Conservation (phyloP, 37 sponge, comb jelly and placozoan species). For the Amphimedon queenslandica region DNA sequence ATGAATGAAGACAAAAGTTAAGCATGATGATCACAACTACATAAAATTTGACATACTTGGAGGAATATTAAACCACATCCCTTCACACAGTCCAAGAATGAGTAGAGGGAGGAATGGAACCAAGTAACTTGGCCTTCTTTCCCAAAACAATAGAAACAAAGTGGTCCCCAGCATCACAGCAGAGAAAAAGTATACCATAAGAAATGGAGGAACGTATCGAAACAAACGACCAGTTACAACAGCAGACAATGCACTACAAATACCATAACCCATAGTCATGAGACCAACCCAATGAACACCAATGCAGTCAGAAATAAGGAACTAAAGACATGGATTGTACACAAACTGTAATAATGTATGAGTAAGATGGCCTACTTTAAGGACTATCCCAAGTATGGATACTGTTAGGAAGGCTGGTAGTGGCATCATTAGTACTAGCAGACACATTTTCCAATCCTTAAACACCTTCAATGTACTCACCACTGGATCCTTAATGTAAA, state of each 20-base stretch:
- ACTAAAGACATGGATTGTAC: not conserved
- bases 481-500: not conserved
- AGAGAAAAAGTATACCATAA: conserved; percentile 3
- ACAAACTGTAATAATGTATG: not conserved
- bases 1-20: too few species aligned
- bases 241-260: conserved; percentile 15
- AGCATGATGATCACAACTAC: too few species aligned
- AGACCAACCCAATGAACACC: conserved; percentile 37
- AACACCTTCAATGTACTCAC: not conserved
- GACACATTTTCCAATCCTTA: not conserved
- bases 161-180: conserved; percentile 4
- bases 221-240: conserved; percentile 13
- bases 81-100: conserved; percentile 16
- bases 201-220: conserved; percentile 24
- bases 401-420: not conserved
- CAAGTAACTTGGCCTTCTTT: conserved; percentile 21
- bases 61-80: conserved; percentile 16
- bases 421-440: not conserved
- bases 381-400: not conserved
- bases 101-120: conserved; percentile 27
- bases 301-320: conserved; percentile 37
- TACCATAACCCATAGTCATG: conserved; percentile 13
- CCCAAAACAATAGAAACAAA: conserved; percentile 30
- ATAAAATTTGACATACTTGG: too few species aligned
- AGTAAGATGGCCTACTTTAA: not conserved